phyloP scores from a whole-genome alignment of 2,797 vertebrate species.

The Triplophysa bombifrons region DNA sequence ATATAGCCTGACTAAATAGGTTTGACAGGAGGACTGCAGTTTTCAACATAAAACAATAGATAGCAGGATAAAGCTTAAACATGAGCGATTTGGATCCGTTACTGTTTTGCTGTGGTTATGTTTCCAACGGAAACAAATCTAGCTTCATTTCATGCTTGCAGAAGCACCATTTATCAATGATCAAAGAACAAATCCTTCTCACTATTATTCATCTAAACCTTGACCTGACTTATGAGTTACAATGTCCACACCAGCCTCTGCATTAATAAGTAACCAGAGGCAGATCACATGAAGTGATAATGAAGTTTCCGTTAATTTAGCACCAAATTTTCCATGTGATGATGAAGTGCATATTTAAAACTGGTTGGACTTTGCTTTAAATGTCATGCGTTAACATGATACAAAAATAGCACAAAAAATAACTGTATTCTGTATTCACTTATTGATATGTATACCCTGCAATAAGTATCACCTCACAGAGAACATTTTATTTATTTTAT shows the following conservation, averaged over 20 bases:
- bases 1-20: neutral
- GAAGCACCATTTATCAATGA: neutral
- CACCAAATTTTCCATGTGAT: neutral
- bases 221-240: neutral
- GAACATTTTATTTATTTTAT: too few species aligned
- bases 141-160: neutral
- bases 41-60: neutral
- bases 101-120: neutral
- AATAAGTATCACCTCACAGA: too few species aligned
- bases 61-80: neutral
- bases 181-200: neutral
- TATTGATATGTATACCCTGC: too few species aligned
- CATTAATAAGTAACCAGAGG: neutral
- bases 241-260: neutral
- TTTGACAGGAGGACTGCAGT: conserved; percentile 19
- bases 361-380: neutral
- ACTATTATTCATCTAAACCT: neutral
- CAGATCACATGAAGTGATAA: neutral
- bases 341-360: neutral
- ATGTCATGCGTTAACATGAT: neutral
- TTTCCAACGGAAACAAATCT: neutral
- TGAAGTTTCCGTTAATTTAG: conserved; percentile 5
- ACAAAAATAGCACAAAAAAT: neutral
- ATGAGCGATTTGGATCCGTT: neutral
- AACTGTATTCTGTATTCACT: too few species aligned